These are phyloP conservation scores for Drosophila sulfurigaster DNA, from an alignment of 1,140 invertebrate species.

Conservation along the genomic window DNA sequence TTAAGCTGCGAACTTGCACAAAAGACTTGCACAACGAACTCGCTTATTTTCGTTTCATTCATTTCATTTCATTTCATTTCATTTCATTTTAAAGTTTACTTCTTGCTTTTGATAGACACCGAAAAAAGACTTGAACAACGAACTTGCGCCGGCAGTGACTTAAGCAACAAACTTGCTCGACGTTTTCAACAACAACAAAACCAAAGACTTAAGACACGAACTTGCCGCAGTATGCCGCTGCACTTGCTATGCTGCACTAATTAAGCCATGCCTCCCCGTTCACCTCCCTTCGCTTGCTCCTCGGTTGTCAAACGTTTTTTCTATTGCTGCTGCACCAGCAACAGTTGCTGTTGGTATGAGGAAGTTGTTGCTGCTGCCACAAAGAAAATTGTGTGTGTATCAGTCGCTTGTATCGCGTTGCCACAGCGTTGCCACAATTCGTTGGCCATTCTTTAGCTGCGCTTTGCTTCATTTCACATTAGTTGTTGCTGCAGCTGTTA, in stretches of 20 bases:
- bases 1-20: slow-evolving; percentile 65
- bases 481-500: not conserved
- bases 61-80: too few relatives aligned
- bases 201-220: slow-evolving; percentile 14
- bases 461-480: slow-evolving; percentile 10
- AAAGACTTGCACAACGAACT: slow-evolving; percentile 73
- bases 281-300: not conserved
- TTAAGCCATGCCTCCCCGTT: slow-evolving; percentile 56
- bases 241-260: slow-evolving; percentile 53
- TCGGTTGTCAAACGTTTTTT: slow-evolving; percentile 1
- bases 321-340: slow-evolving; percentile 13
- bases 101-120: not conserved
- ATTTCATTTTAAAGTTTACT: too few relatives aligned
- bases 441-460: slow-evolving; percentile 33
- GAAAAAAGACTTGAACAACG: not conserved
- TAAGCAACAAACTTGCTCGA: not conserved
- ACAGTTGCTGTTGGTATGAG: slow-evolving; percentile 50
- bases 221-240: slow-evolving; percentile 7
- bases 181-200: not conserved
- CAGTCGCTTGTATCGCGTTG: slow-evolving; percentile 49
- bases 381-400: slow-evolving; percentile 46
- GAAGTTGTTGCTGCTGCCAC: slow-evolving; percentile 51
- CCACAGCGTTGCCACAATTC: slow-evolving; percentile 25
- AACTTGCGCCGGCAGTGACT: not conserved
- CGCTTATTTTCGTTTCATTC: slow-evolving; percentile 11